Percentiles rank a stretch among this genome's conserved stretches.
Conservation (phyloP, 2,888 invertebrate species). For the Schrankia costaestrigalis region DNA sequence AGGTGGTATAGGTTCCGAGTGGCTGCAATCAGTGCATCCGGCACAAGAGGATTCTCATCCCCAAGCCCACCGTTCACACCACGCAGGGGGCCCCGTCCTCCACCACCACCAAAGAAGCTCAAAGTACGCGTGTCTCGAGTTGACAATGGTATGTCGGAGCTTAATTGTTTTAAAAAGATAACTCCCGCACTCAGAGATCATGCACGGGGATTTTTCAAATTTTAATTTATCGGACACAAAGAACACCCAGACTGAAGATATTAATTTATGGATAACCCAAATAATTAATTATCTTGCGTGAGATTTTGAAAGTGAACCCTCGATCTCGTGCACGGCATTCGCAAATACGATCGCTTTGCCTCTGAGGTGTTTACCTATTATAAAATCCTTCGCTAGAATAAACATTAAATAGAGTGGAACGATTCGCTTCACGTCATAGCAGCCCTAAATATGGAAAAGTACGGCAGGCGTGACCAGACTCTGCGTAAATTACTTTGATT, state of each 20-base stretch:
- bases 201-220: too few species aligned
- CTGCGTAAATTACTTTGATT: too few species aligned
- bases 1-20: constrained; percentile 91
- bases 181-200: too few species aligned
- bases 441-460: constrained; percentile 8
- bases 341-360: too few species aligned
- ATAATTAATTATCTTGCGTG: too few species aligned
- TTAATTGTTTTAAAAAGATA: constrained; percentile 7
- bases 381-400: constrained; percentile 9
- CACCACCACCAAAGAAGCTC: constrained; percentile 82
- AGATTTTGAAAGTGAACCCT: too few species aligned
- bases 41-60: constrained; percentile 86
- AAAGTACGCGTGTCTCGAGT: constrained; percentile 71
- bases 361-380: not conserved
- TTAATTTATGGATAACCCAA: too few species aligned
- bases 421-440: constrained; percentile 7
- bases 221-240: too few species aligned
- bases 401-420: constrained; percentile 17
- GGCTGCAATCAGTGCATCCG: constrained; percentile 86
- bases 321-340: too few species aligned
- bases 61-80: constrained; percentile 82
- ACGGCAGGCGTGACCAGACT: too few species aligned
- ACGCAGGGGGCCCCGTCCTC: constrained; percentile 81
- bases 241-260: too few species aligned
- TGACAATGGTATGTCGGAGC: constrained; percentile 53